Percentiles rank a stretch among this genome's conserved stretches.
phyloP scores from a whole-genome alignment of 2,113 vertebrate genomes.

The Pristiophorus japonicus region DNA sequence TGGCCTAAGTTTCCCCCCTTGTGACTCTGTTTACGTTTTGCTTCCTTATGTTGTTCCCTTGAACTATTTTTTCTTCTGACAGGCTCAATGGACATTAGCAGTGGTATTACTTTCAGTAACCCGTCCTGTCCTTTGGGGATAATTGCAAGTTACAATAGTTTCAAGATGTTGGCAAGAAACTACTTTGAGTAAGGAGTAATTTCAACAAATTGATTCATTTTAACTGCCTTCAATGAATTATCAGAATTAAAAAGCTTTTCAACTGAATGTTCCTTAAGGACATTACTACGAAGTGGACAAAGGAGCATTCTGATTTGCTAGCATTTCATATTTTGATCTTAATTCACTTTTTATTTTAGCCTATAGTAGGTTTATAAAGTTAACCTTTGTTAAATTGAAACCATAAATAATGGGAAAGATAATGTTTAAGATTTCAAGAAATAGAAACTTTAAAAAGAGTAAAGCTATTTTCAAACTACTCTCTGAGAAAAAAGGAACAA shows the following conservation, averaged over 20 bases:
- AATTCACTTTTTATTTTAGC: background rate
- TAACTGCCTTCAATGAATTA: slow-evolving; percentile 19
- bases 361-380: background rate
- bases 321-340: background rate
- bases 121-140: background rate
- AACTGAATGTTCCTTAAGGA: background rate
- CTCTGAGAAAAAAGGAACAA: background rate
- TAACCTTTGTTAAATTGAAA: background rate
- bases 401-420: background rate
- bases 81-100: background rate
- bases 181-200: background rate
- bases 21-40: background rate
- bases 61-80: background rate
- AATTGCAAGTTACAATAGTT: slow-evolving; percentile 20
- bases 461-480: background rate
- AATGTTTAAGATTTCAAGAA: background rate
- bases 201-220: slow-evolving; percentile 28
- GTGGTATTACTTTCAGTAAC: slow-evolving; percentile 30
- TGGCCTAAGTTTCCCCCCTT: too few species aligned
- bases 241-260: background rate
- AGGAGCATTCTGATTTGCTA: background rate
- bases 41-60: background rate
- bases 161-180: slow-evolving; percentile 29
- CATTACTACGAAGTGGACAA: background rate
- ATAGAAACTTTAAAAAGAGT: background rate